phyloP scores from a whole-genome alignment of 1,140 invertebrate species.

The Limonius californicus region DNA sequence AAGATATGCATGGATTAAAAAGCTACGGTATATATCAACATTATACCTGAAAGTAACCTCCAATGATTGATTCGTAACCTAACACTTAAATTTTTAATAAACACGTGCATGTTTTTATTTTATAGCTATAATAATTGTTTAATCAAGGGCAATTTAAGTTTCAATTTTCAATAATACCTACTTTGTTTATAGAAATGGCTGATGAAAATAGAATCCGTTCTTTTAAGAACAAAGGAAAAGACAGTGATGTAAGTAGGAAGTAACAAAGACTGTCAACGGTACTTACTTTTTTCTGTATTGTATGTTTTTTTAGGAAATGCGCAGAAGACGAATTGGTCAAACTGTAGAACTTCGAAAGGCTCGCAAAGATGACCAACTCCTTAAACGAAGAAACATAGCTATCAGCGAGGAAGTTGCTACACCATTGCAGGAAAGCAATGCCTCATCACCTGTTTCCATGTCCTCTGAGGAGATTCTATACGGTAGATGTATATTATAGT shows the following conservation, averaged over 20 bases:
- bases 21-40: no score
- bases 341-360: slow-evolving; percentile 88
- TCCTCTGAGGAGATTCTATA: slow-evolving; percentile 60
- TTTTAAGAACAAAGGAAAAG: slow-evolving; percentile 47
- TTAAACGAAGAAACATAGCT: slow-evolving; percentile 86
- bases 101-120: no score
- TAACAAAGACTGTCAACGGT: no score
- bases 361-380: slow-evolving; percentile 92
- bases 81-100: no score
- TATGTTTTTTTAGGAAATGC: slow-evolving; percentile 67
- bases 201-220: slow-evolving; percentile 45
- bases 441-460: slow-evolving; percentile 48
- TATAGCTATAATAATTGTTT: no score
- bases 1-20: no score
- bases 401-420: slow-evolving; percentile 51
- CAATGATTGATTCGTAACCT: no score
- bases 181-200: slow-evolving; percentile 37
- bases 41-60: no score
- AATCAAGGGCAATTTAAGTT: not conserved
- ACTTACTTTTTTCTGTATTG: no score
- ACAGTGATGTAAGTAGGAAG: slow-evolving; percentile 44
- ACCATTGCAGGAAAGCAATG: slow-evolving; percentile 55
- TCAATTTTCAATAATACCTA: not conserved
- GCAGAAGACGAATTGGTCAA: slow-evolving; percentile 81
- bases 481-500: no score